Percentiles rank a stretch among this genome's conserved stretches.
Evolutionary conservation across 2,888 invertebrate genomes (phyloP).

Genomic region (Empis livida): DNA sequence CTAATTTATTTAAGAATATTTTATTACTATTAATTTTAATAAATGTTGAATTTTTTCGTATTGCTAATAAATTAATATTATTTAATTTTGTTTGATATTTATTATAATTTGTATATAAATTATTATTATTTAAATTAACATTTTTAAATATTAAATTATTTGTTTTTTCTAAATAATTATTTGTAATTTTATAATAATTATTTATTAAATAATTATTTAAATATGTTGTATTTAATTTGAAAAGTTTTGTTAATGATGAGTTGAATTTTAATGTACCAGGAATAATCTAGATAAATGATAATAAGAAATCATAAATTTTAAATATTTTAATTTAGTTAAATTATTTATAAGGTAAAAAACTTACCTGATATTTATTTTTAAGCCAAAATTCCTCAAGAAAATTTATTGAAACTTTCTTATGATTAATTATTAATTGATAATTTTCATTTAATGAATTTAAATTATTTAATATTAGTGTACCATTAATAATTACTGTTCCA

Average conservation of each 20-base stretch:
- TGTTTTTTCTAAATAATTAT: background rate
- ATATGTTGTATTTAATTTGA: background rate
- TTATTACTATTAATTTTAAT: background rate
- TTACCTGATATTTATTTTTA: slow-evolving; percentile 21
- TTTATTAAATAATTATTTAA: background rate
- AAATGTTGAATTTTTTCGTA: background rate
- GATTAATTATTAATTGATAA: slow-evolving; percentile 13
- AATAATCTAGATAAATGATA: background rate
- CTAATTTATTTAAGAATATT: too few relatives aligned
- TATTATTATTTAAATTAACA: background rate
- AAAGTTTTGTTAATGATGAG: background rate
- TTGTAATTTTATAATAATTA: background rate
- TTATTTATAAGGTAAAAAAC: background rate
- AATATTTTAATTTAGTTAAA: background rate
- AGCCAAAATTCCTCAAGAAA: slow-evolving; percentile 19
- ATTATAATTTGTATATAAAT: background rate
- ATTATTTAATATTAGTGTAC: slow-evolving; percentile 22
- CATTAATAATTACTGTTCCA: slow-evolving; percentile 22
- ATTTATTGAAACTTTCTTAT: slow-evolving; percentile 11
- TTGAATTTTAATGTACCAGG: background rate
- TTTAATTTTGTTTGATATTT: background rate
- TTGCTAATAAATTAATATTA: background rate
- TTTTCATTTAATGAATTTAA: slow-evolving; percentile 14
- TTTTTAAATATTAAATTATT: background rate
- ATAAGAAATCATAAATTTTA: background rate